Conservation (phyloP, 1,140 invertebrate genomes). For the Pinna nobilis region DNA sequence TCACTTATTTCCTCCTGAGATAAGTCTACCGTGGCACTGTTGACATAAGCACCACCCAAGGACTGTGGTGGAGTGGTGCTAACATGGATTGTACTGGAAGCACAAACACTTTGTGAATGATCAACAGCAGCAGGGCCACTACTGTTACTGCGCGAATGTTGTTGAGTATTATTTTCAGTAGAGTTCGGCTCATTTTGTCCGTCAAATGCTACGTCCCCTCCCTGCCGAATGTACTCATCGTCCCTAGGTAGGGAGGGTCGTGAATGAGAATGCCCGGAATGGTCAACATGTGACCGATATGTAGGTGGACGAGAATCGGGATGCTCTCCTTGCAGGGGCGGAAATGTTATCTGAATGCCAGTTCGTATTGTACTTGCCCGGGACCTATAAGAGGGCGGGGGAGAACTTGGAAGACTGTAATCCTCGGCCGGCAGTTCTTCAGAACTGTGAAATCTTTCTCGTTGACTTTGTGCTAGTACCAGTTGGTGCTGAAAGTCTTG, state of each 20-base stretch:
- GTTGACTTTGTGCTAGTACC: conserved; percentile 47
- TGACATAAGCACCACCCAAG: conserved; percentile 13
- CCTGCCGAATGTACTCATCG: conserved; percentile 36
- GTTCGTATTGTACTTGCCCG: conserved; percentile 67
- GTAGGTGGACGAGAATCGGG: conserved; percentile 71
- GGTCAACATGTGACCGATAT: conserved; percentile 66
- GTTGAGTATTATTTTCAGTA: conserved; percentile 17
- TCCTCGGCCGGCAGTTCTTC: conserved; percentile 52
- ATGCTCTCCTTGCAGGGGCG: conserved; percentile 57
- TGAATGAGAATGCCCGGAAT: conserved; percentile 43
- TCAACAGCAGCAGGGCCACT: conserved; percentile 18
- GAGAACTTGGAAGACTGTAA: conserved; percentile 67
- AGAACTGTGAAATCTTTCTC: conserved; percentile 40
- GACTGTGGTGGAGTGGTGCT: neutral
- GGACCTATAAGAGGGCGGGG: conserved; percentile 71
- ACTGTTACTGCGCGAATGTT: conserved; percentile 21
- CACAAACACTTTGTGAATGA: conserved; percentile 1
- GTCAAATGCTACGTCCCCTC: conserved; percentile 51
- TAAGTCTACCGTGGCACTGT: conserved; percentile 10
- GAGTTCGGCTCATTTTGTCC: conserved; percentile 45
- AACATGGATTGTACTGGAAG: neutral
- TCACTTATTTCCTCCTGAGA: conserved; percentile 26
- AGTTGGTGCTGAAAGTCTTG: conserved; percentile 70
- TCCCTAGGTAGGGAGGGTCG: conserved; percentile 59
- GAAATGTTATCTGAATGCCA: conserved; percentile 71